These are phyloP conservation scores for Agelaius phoeniceus DNA, from an alignment of 2,113 vertebrate species.

Conservation along the genomic window DNA sequence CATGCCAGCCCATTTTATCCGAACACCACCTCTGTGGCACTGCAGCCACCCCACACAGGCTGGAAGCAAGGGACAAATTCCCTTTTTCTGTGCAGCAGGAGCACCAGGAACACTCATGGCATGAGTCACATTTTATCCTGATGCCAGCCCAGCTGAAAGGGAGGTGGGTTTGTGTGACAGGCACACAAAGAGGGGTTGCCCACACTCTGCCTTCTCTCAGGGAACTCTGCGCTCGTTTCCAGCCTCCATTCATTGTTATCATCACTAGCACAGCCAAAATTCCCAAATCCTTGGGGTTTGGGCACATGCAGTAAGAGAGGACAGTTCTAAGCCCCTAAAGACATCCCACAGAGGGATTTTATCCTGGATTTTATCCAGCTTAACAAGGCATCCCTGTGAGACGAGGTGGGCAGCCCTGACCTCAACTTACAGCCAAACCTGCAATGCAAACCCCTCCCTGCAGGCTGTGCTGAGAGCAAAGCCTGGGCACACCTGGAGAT, in stretches of 20 bases:
- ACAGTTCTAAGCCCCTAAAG: neutral
- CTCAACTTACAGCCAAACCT: too few relatives aligned
- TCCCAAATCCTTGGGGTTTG: neutral
- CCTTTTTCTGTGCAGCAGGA: neutral
- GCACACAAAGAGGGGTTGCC: constrained; percentile 3
- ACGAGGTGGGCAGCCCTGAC: neutral
- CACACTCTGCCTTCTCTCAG: neutral
- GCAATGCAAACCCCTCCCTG: neutral
- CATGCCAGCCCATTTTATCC: neutral
- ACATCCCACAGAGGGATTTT: neutral
- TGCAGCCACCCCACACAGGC: neutral
- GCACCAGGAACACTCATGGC: neutral
- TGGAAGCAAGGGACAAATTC: neutral
- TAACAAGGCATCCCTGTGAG: neutral
- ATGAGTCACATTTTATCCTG: neutral
- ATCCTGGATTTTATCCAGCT: neutral
- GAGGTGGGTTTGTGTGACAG: constrained; percentile 4
- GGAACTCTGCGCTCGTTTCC: neutral
- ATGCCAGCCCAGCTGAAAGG: neutral
- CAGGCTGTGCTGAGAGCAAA: neutral
- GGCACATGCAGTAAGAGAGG: neutral
- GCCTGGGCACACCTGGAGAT: too few relatives aligned
- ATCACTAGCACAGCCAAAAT: accelerated
- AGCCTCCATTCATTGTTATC: neutral
- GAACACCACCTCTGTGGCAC: neutral